Conservation (phyloP, 2,888 invertebrate genomes). For the Lumbricus terrestris region DNA sequence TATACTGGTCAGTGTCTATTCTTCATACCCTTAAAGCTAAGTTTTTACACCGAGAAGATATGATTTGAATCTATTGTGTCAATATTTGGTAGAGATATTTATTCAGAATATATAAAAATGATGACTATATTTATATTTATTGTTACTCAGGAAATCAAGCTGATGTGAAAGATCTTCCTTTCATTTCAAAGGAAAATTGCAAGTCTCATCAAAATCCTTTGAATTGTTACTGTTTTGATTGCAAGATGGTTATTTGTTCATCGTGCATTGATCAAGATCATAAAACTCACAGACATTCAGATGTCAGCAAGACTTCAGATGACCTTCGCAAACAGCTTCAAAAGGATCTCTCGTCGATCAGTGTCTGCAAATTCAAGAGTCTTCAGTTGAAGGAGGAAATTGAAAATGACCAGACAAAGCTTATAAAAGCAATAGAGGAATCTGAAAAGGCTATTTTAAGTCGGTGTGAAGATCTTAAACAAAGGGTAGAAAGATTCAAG, state of each 20-base stretch:
- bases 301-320: not conserved
- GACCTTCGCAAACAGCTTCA: not conserved
- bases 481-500: not conserved
- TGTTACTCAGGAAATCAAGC: too few relatives aligned
- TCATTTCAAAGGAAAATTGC: not conserved
- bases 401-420: not conserved
- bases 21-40: too few relatives aligned
- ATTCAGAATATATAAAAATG: too few relatives aligned
- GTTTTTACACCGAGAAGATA: too few relatives aligned
- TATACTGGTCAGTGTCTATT: too few relatives aligned
- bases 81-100: too few relatives aligned
- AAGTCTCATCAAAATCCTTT: not conserved
- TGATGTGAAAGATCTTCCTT: not conserved
- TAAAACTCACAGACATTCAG: not conserved
- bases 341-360: not conserved
- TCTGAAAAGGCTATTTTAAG: not conserved
- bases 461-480: conserved; percentile 4
- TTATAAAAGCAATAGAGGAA: not conserved
- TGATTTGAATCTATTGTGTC: too few relatives aligned
- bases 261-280: not conserved
- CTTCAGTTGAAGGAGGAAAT: not conserved
- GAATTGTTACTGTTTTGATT: not conserved
- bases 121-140: too few relatives aligned
- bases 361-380: not conserved
- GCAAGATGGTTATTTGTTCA: not conserved